These are phyloP conservation scores for Calliopsis andreniformis DNA, from an alignment of 1,140 invertebrate genomes.

Conservation along the genomic window DNA sequence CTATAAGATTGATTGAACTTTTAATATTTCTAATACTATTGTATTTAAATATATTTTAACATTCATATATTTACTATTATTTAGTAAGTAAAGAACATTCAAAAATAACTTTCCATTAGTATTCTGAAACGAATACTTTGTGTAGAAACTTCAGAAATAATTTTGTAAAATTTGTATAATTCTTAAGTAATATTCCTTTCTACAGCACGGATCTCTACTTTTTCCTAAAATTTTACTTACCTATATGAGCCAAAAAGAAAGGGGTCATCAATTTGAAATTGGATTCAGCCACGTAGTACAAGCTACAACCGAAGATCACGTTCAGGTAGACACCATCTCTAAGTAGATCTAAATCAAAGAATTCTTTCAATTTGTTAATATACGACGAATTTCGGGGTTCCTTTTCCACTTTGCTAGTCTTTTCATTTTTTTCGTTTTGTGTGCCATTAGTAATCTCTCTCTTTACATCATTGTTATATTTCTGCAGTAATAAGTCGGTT, in stretches of 20 bases:
- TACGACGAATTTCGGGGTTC: neutral
- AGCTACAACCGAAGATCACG: conserved; percentile 86
- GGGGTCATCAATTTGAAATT: conserved; percentile 89
- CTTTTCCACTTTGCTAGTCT: neutral
- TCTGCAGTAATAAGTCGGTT: conserved; percentile 16
- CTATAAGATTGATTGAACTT: neutral
- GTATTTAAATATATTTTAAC: too few species aligned
- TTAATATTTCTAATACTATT: too few species aligned
- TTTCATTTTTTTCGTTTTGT: neutral
- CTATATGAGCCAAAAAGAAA: conserved; percentile 86
- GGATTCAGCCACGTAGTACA: conserved; percentile 88
- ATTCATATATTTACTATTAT: too few species aligned
- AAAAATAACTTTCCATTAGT: too few species aligned
- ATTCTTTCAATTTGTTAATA: conserved; percentile 77
- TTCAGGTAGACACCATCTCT: conserved; percentile 87
- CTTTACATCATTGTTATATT: neutral
- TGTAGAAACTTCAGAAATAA: too few species aligned
- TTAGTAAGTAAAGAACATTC: too few species aligned
- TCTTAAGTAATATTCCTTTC: conserved; percentile 64
- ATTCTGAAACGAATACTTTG: too few species aligned
- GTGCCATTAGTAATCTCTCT: neutral
- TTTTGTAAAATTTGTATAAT: neutral
- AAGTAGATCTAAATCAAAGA: conserved; percentile 85
- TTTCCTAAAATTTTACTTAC: conserved; percentile 74
- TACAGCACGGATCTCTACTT: conserved; percentile 32